These are phyloP conservation scores for Nothobranchius furzeri DNA, from an alignment of 2,113 vertebrate species.

Conservation along the genomic window DNA sequence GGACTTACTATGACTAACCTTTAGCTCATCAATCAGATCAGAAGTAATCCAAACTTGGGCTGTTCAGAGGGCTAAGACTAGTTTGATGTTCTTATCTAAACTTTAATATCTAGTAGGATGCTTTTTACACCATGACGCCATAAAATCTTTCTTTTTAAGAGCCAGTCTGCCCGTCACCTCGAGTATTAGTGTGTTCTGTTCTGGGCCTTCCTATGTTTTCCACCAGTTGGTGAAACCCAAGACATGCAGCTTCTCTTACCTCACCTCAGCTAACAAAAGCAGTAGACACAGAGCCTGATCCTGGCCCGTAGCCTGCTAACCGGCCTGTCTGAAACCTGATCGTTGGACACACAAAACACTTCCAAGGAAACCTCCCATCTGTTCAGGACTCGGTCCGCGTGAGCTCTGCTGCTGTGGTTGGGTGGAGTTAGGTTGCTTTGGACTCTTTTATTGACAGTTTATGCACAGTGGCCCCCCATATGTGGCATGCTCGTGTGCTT, in stretches of 20 bases:
- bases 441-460: slow-evolving; percentile 40
- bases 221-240: slow-evolving; percentile 69
- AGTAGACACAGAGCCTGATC: slow-evolving; percentile 63
- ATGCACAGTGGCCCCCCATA: slow-evolving; percentile 26
- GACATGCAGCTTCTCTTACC: slow-evolving; percentile 74
- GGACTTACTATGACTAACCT: no score
- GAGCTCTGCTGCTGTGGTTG: slow-evolving; percentile 55
- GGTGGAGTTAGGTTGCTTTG: slow-evolving; percentile 24
- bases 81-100: no score
- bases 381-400: slow-evolving; percentile 50
- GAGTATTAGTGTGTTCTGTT: slow-evolving; percentile 26
- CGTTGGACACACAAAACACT: slow-evolving; percentile 47
- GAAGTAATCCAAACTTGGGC: no score
- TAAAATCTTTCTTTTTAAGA: background rate
- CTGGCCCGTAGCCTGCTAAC: slow-evolving; percentile 63
- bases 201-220: slow-evolving; percentile 64
- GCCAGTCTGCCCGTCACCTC: slow-evolving; percentile 18
- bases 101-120: no score
- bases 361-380: slow-evolving; percentile 66
- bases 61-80: no score
- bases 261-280: slow-evolving; percentile 75
- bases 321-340: slow-evolving; percentile 71
- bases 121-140: background rate
- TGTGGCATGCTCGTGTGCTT: slow-evolving; percentile 22
- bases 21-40: no score